These are phyloP conservation scores for Calycopis cecrops DNA, from an alignment of 1,140 invertebrate genomes.

Conservation along the genomic window DNA sequence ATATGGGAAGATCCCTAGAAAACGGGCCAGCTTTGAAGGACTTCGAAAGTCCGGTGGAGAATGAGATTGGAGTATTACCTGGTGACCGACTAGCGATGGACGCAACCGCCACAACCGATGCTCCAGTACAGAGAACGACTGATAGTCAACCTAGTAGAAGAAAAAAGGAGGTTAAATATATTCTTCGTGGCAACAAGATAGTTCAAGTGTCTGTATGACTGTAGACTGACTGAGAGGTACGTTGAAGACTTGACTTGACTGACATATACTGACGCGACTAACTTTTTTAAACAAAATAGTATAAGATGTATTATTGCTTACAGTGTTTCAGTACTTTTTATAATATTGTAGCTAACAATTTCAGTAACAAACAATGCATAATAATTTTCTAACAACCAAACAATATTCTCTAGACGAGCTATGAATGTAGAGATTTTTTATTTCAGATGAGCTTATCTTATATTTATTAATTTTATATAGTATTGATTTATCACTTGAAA, in stretches of 20 bases:
- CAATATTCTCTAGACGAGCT: no score
- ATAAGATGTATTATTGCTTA: no score
- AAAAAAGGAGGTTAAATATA: slow-evolving; percentile 62
- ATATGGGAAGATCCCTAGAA: slow-evolving; percentile 28
- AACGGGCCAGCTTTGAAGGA: not conserved
- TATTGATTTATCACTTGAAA: no score
- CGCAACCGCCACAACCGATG: slow-evolving; percentile 35
- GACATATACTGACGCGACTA: not conserved
- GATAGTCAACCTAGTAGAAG: slow-evolving; percentile 39
- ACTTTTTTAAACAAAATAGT: no score
- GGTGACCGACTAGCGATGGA: slow-evolving; percentile 40
- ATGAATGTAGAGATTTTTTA: no score
- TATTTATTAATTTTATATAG: no score
- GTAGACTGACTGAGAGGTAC: slow-evolving; percentile 58
- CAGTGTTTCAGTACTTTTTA: no score
- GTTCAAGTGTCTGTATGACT: slow-evolving; percentile 62
- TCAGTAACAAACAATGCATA: no score
- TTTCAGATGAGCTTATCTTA: no score
- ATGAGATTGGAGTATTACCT: slow-evolving; percentile 60
- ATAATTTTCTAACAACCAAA: no score
- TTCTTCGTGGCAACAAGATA: slow-evolving; percentile 66
- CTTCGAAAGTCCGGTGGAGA: slow-evolving; percentile 29
- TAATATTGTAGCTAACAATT: no score
- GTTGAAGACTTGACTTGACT: slow-evolving; percentile 27
- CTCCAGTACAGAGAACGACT: slow-evolving; percentile 33